These are phyloP conservation scores for Spilarctia lutea DNA, from an alignment of 2,888 invertebrate genomes.

Conservation along the genomic window DNA sequence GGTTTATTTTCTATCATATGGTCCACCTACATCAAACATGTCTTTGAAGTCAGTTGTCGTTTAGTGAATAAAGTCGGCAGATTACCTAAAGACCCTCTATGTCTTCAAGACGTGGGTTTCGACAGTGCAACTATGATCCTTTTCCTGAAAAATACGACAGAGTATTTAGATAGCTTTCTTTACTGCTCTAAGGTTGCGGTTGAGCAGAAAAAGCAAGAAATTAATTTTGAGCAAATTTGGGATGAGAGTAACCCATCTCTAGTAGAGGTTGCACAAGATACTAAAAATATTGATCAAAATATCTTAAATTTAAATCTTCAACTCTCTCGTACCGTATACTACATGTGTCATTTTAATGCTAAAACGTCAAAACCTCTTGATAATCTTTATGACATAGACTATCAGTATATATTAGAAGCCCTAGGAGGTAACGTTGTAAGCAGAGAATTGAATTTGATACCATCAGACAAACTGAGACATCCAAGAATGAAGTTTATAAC, in stretches of 20 bases:
- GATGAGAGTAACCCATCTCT: slow-evolving; percentile 89
- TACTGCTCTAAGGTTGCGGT: slow-evolving; percentile 72
- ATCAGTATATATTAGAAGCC: slow-evolving; percentile 86
- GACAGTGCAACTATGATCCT: slow-evolving; percentile 87
- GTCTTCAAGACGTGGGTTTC: slow-evolving; percentile 91
- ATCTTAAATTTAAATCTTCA: slow-evolving; percentile 93
- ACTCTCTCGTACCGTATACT: slow-evolving; percentile 91
- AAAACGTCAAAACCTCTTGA: slow-evolving; percentile 91
- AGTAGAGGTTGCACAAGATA: slow-evolving; percentile 92
- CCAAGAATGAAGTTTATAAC: slow-evolving; percentile 91
- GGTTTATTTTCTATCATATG: slow-evolving; percentile 95
- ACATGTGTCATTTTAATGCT: slow-evolving; percentile 92
- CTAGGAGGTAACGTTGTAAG: slow-evolving; percentile 74
- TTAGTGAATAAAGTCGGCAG: slow-evolving; percentile 94
- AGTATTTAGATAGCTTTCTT: slow-evolving; percentile 81
- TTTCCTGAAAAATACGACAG: slow-evolving; percentile 79
- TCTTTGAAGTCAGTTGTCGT: slow-evolving; percentile 91
- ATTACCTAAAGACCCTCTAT: slow-evolving; percentile 94
- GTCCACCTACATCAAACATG: slow-evolving; percentile 94
- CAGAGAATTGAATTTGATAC: slow-evolving; percentile 87
- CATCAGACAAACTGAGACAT: slow-evolving; percentile 90
- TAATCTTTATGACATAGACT: slow-evolving; percentile 92
- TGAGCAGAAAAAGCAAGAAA: slow-evolving; percentile 70
- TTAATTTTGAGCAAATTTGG: slow-evolving; percentile 89
- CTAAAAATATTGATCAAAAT: slow-evolving; percentile 91